Evolutionary conservation across 2,113 vertebrate genomes (phyloP).

Genomic region (Apus apus): DNA sequence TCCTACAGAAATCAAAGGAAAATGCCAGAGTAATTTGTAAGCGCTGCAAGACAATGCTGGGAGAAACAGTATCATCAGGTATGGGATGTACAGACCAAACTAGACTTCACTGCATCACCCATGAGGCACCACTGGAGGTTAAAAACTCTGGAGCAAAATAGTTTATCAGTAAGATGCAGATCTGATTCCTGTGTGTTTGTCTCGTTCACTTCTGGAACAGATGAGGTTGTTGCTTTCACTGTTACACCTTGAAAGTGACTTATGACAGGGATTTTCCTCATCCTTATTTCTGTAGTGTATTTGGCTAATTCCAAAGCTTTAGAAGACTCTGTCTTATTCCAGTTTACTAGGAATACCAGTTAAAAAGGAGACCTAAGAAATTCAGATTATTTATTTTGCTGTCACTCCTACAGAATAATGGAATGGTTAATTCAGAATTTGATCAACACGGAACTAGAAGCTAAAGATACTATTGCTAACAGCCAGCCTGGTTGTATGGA

Average conservation of each 20-base stretch:
- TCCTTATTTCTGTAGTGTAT: background rate
- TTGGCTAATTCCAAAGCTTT: background rate
- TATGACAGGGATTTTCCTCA: background rate
- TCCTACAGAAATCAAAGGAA: conserved; percentile 84
- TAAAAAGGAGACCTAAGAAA: background rate
- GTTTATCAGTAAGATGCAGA: background rate
- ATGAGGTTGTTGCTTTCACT: background rate
- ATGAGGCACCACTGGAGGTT: background rate
- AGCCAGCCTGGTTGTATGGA: background rate
- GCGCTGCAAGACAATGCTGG: conserved; percentile 86
- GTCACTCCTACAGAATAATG: background rate
- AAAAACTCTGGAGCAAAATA: background rate
- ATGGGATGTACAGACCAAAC: conserved; percentile 45
- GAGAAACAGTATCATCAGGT: conserved; percentile 89
- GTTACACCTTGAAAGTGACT: background rate
- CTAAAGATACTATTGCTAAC: background rate
- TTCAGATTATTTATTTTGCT: background rate
- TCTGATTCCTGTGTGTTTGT: background rate
- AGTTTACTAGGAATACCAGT: background rate
- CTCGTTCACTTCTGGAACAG: background rate
- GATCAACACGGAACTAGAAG: background rate
- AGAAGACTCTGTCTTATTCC: background rate
- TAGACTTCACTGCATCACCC: background rate
- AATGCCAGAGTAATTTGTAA: conserved; percentile 83
- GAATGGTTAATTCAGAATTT: background rate